Conservation (phyloP, 2,113 vertebrate genomes). For the Callocephalon fimbriatum region DNA sequence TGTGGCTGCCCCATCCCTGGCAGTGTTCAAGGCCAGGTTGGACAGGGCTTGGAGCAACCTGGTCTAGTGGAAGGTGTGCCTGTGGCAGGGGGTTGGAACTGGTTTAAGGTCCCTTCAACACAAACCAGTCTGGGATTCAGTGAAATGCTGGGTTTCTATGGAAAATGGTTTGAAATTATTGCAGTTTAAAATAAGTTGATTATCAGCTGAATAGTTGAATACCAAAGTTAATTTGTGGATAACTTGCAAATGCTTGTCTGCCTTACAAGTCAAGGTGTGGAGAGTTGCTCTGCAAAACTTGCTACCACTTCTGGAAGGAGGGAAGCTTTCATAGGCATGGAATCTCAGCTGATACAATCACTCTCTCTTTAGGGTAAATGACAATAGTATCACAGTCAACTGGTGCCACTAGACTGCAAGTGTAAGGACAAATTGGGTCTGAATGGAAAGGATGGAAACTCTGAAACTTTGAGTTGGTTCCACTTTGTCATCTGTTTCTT, state of each 20-base stretch:
- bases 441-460: neutral
- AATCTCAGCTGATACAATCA: neutral
- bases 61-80: no score
- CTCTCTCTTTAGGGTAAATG: neutral
- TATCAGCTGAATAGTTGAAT: neutral
- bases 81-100: neutral
- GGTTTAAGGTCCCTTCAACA: neutral
- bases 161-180: neutral
- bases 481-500: neutral
- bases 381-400: neutral
- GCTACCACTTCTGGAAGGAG: neutral
- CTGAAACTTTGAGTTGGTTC: neutral
- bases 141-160: neutral
- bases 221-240: neutral
- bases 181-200: neutral
- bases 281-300: neutral
- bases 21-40: neutral
- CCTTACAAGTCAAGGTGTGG: neutral
- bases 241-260: neutral
- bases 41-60: no score
- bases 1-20: neutral
- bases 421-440: neutral
- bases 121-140: neutral
- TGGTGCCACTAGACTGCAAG: neutral
- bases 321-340: neutral